Evolutionary conservation across 2,113 vertebrate genomes (phyloP).

Genomic region (Australoheros scitulus): DNA sequence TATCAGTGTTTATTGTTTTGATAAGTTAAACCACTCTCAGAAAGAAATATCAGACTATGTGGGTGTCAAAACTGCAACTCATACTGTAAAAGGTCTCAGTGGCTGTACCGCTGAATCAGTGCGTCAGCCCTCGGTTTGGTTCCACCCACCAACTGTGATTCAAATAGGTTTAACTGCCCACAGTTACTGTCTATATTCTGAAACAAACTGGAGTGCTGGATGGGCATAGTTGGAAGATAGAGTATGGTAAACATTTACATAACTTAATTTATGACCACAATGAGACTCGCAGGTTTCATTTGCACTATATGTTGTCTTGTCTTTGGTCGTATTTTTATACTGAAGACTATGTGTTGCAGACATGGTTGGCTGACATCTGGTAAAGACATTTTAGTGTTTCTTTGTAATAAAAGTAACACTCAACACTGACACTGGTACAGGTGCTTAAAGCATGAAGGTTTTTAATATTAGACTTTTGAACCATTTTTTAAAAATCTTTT

Average conservation of each 20-base stretch:
- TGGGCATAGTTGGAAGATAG: background rate
- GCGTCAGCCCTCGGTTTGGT: constrained; percentile 32
- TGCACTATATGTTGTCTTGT: too few species aligned
- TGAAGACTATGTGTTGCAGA: background rate
- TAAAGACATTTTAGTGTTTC: background rate
- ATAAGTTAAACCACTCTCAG: constrained; percentile 9
- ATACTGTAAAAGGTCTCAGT: constrained; percentile 29
- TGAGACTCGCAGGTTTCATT: too few species aligned
- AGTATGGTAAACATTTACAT: background rate
- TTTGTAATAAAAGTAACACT: background rate
- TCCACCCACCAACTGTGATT: constrained; percentile 55
- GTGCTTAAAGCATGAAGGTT: background rate
- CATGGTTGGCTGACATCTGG: background rate
- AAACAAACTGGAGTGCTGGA: constrained; percentile 29
- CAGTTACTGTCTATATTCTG: constrained; percentile 15
- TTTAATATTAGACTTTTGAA: background rate
- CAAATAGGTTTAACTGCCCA: constrained; percentile 24
- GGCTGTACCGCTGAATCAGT: constrained; percentile 46
- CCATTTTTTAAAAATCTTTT: too few species aligned
- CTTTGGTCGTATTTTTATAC: too few species aligned
- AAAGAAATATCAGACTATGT: constrained; percentile 33
- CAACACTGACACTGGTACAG: too few species aligned
- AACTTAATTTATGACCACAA: background rate
- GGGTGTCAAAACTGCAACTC: constrained; percentile 53
- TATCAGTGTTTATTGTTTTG: background rate